Percentiles rank a stretch among this genome's conserved stretches.
Conservation (phyloP, 2,797 vertebrate species). For the Ibycter americanus region DNA sequence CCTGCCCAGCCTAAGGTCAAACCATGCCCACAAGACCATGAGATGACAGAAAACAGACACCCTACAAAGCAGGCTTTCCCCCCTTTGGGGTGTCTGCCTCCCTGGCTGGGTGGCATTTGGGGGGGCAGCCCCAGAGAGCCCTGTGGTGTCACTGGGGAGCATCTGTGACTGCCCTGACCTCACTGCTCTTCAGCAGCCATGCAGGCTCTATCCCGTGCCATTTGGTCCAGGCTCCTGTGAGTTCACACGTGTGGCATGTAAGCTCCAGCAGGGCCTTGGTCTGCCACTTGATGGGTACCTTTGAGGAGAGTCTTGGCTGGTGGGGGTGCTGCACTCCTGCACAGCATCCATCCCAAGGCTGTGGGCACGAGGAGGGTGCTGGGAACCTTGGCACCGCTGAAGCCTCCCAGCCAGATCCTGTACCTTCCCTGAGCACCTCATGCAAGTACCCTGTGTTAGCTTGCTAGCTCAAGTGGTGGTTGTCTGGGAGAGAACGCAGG, state of each 20-base stretch:
- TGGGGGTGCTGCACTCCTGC: background rate
- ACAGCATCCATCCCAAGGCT: rapidly evolving
- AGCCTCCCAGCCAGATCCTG: background rate
- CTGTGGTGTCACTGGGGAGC: background rate
- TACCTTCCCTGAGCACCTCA: background rate
- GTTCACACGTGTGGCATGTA: rapidly evolving
- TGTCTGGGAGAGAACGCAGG: too few relatives aligned
- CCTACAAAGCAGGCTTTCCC: background rate
- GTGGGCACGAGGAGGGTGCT: background rate
- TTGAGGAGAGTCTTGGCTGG: background rate
- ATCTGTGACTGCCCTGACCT: background rate
- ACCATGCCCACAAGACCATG: rapidly evolving
- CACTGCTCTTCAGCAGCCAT: background rate
- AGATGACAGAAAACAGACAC: background rate
- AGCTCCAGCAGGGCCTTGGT: background rate
- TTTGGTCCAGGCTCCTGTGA: background rate
- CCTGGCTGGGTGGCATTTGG: rapidly evolving
- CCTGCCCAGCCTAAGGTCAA: background rate
- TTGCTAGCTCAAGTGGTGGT: too few relatives aligned
- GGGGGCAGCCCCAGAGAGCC: background rate
- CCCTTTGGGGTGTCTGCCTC: rapidly evolving
- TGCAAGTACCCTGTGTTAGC: background rate
- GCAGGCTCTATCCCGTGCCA: rapidly evolving
- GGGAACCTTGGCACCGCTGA: background rate
- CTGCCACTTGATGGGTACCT: background rate